A percentile compares a stretch with the other conserved stretches of the same genome.
Evolutionary conservation across 2,797 vertebrate genomes (phyloP).

Genomic region (Otolemur crassicaudatus): DNA sequence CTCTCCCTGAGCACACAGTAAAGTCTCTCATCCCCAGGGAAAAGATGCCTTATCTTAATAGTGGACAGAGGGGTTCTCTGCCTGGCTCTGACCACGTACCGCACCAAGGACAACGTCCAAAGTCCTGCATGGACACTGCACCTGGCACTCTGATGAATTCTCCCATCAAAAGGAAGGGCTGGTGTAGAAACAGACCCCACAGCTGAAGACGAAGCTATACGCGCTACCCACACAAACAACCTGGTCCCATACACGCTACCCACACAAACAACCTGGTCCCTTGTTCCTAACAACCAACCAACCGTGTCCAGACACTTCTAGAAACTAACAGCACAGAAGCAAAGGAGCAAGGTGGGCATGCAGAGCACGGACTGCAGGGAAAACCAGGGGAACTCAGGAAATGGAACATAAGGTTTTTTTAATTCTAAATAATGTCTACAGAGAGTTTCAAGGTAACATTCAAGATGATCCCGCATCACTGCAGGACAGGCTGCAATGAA

Average conservation of each 20-base stretch:
- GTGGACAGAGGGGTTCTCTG: fast-evolving
- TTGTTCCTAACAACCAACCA: neutral
- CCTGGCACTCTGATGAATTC: neutral
- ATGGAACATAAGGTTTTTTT: neutral
- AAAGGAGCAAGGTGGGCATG: neutral
- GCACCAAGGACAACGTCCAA: neutral
- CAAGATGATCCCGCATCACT: neutral
- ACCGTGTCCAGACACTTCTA: neutral
- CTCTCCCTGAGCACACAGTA: neutral
- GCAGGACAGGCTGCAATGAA: neutral
- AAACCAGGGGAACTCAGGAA: neutral
- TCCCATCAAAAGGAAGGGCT: neutral
- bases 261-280: neutral
- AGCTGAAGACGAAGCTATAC: neutral
- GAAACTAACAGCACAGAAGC: neutral
- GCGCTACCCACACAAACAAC: neutral
- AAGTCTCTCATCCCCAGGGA: too few relatives aligned
- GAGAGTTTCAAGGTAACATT: neutral
- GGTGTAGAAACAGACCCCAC: neutral
- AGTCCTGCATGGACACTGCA: fast-evolving
- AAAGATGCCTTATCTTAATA: neutral
- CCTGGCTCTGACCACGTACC: neutral
- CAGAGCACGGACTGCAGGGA: neutral
- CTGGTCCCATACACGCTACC: neutral
- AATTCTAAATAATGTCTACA: neutral